Base-by-base conservation (phyloP, 2,797 vertebrate species). In the Hyperoplus lanceolatus region DNA sequence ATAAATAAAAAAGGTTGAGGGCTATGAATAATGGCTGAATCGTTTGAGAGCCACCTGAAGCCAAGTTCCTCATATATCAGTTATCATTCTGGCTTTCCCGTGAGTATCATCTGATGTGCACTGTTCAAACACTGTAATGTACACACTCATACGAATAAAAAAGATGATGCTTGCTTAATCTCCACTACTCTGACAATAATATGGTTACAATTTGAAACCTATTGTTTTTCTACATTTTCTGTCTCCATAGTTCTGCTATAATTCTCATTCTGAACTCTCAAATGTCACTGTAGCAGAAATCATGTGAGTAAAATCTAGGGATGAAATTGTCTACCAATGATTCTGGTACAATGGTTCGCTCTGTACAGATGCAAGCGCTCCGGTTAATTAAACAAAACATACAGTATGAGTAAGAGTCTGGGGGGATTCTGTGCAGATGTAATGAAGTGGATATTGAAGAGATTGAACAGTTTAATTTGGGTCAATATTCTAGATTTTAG, bases 1-100 rank as follows among this genome's bases (percentile, higher is more conserved):
- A 79, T 55, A 70, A 79, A 86, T 83, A 87, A 75, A 76, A 43
- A 60, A 57, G 5, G 29, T 74, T 7, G 21, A 36, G 29, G 1
- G n/a, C 11, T 15, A 12, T 29, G 13, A 39, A 48, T 41, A 50
- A 38, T 16, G n/a, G 5, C 48, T 8, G 58, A 15, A 36, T 66
- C 50, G 36, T 69, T n/a, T 46, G 46, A 59, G 63, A 65, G 66
- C 49, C 38, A 59, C 42, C 55, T 54, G 36, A 79, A 80, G 61
- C 36, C 46, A 48, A 55, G 18, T 38, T 75, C 29, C 54, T 79
- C 65, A 53, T 68, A 71, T 36, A 54, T 79, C 71, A 88, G 51
- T 79, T 80, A 83, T 29, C 39, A 18, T 14, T 0, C 9, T 38
- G 38, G 42, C 58, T 67, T 59, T 49, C 48, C 41, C 38, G 66